These are phyloP conservation scores for Adelges cooleyi DNA, from an alignment of 1,140 invertebrate species.

Conservation along the genomic window DNA sequence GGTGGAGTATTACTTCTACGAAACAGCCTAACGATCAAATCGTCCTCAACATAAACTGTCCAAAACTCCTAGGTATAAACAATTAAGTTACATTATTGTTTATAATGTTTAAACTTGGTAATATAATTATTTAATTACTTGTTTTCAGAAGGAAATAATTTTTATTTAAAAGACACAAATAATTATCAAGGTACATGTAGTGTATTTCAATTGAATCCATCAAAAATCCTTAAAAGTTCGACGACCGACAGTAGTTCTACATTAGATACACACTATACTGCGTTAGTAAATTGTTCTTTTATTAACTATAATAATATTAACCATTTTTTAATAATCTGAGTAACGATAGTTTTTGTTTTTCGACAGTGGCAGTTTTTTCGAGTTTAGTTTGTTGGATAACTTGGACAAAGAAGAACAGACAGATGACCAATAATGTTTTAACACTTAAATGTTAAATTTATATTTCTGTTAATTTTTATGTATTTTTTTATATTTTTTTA, in stretches of 20 bases:
- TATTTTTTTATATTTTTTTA: no score
- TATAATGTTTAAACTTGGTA: no score
- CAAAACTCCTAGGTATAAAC: neutral
- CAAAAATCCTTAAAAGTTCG: neutral
- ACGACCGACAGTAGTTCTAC: neutral
- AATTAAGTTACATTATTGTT: no score
- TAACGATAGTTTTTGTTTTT: neutral
- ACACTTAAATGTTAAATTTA: no score
- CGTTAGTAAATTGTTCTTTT: neutral
- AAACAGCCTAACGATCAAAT: constrained; percentile 12
- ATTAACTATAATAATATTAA: no score
- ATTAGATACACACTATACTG: neutral
- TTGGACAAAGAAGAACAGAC: constrained; percentile 5
- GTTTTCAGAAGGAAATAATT: neutral
- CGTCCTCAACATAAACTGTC: neutral
- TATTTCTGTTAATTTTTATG: no score
- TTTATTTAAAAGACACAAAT: neutral
- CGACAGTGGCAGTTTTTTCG: neutral
- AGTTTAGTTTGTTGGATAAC: constrained; percentile 24
- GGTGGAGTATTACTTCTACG: constrained; percentile 21
- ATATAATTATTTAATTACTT: no score
- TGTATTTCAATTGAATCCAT: constrained; percentile 11
- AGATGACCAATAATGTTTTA: neutral
- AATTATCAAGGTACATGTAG: constrained; percentile 7
- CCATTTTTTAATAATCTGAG: no score